Conservation (phyloP, 2,113 vertebrate species). For the Scartelaos histophorus region DNA sequence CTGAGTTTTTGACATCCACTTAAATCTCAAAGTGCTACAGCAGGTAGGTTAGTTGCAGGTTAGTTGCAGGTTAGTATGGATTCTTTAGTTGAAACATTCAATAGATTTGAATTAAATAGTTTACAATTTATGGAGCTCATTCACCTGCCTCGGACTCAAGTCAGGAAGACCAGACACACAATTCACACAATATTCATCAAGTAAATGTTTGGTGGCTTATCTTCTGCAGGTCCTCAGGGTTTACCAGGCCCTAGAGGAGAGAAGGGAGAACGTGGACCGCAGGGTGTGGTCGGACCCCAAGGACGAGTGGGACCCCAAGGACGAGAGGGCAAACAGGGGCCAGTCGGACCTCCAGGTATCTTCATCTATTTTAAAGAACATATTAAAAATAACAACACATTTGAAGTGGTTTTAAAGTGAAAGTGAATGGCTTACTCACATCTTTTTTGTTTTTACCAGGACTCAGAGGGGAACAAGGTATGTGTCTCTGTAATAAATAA, state of each 20-base stretch:
- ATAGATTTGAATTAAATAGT: no score
- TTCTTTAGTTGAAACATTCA: no score
- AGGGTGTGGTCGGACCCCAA: constrained; percentile 75
- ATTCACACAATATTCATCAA: background rate
- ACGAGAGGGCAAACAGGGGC: constrained; percentile 68
- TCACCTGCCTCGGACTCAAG: no score
- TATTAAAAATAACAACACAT: background rate
- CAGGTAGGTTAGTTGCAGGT: no score
- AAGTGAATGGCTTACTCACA: constrained; percentile 15
- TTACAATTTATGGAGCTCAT: no score
- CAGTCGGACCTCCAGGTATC: constrained; percentile 83
- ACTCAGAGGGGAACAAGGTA: constrained; percentile 88
- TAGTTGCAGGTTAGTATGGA: no score
- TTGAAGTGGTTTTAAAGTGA: background rate
- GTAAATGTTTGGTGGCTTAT: background rate
- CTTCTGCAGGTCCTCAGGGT: constrained; percentile 74
- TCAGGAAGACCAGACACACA: no score
- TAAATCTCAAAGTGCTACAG: no score
- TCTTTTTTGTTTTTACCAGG: constrained; percentile 71
- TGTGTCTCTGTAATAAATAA: constrained; percentile 36
- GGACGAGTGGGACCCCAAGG: constrained; percentile 81
- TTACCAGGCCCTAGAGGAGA: constrained; percentile 79
- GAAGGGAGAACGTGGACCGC: constrained; percentile 75
- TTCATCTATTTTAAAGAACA: background rate
- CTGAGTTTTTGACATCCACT: no score